phyloP scores from a whole-genome alignment of 2,888 invertebrate species.

The Leptinotarsa juncta region DNA sequence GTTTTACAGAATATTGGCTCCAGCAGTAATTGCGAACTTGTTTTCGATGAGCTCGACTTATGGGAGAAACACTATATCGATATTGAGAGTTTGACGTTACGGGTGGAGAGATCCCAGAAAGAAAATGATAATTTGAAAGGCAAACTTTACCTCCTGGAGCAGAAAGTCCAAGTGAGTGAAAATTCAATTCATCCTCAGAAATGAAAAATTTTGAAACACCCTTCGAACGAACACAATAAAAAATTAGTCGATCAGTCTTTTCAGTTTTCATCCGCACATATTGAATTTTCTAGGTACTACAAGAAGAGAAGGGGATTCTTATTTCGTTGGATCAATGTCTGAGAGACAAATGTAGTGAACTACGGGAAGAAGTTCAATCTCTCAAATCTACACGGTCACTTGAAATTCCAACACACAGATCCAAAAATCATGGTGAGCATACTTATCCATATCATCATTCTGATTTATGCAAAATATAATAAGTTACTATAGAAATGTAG shows the following conservation, averaged over 20 bases:
- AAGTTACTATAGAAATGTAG: too few species aligned
- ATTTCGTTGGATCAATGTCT: conserved; percentile 79
- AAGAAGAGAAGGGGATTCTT: conserved; percentile 82
- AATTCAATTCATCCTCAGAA: conserved; percentile 30
- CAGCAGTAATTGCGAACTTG: conserved; percentile 72
- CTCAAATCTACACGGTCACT: conserved; percentile 70
- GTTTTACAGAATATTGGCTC: conserved; percentile 72
- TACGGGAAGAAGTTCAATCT: conserved; percentile 78
- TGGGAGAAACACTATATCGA: conserved; percentile 85
- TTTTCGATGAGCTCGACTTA: conserved; percentile 77
- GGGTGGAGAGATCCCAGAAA: conserved; percentile 77
- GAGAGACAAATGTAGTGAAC: conserved; percentile 80
- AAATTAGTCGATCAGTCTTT: too few species aligned
- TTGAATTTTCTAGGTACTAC: conserved; percentile 73
- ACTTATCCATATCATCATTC: background rate
- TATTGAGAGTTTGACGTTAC: conserved; percentile 78
- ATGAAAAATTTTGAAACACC: background rate
- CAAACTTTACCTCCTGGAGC: conserved; percentile 77
- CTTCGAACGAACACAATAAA: background rate
- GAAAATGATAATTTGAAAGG: conserved; percentile 74
- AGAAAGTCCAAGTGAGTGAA: conserved; percentile 74
- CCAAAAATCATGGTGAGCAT: conserved; percentile 41
- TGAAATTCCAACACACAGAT: conserved; percentile 44
- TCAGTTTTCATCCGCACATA: background rate
- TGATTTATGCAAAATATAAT: background rate